Conservation (phyloP, 2,113 vertebrate genomes). For the Galbula dea region DNA sequence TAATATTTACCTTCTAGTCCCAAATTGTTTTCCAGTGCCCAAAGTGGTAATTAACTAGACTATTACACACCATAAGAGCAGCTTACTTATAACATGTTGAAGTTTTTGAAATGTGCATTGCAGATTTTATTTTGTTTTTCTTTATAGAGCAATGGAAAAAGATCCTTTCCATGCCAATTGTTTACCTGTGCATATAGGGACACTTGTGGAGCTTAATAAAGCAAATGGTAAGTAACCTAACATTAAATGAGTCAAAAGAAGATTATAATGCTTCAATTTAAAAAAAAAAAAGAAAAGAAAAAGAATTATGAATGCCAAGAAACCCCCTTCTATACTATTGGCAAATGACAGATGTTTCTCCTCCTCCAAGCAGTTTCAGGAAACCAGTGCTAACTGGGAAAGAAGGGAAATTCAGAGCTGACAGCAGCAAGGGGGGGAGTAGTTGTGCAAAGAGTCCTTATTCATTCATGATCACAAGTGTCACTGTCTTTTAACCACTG, state of each 20-base stretch:
- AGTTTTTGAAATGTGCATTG: not conserved
- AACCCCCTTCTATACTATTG: not conserved
- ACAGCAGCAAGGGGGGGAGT: fast-evolving
- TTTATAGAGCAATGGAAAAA: constrained; percentile 94
- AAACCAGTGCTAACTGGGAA: not conserved
- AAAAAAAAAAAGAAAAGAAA: too few species aligned
- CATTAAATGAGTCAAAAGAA: not conserved
- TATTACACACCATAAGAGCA: not conserved
- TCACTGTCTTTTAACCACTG: not conserved
- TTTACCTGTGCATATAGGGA: constrained; percentile 97
- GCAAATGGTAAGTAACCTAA: constrained; percentile 84
- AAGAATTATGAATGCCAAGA: not conserved
- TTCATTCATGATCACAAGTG: not conserved
- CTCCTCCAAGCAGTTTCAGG: not conserved
- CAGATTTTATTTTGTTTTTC: not conserved
- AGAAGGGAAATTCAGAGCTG: not conserved
- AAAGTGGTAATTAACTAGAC: not conserved
- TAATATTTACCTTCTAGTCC: not conserved
- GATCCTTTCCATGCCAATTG: constrained; percentile 98
- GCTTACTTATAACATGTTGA: not conserved
- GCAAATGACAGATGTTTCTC: not conserved
- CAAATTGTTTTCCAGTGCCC: not conserved
- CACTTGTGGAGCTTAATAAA: constrained; percentile 96
- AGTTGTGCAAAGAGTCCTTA: not conserved
- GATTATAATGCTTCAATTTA: not conserved